Percentiles rank a stretch among this genome's conserved stretches.
Evolutionary conservation across 1,140 invertebrate species (phyloP).

Genomic region (Lasioglossum baleicum): DNA sequence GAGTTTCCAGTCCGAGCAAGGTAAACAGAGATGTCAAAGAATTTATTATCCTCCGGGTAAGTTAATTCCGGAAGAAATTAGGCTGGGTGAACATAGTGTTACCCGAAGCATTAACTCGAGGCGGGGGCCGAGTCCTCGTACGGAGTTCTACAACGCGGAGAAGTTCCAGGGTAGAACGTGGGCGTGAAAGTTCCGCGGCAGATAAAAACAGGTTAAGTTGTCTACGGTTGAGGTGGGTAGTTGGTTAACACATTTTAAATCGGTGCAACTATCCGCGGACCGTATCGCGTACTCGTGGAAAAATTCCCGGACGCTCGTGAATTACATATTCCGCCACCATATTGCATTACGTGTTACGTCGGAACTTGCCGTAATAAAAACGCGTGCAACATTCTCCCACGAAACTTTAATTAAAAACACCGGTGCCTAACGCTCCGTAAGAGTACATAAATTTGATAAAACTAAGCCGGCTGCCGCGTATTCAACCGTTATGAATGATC

Average conservation of each 20-base stretch:
- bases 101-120: not conserved
- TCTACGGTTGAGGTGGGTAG: not conserved
- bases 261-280: not conserved
- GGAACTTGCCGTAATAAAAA: not conserved
- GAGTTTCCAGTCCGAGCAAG: too few relatives aligned
- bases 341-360: not conserved
- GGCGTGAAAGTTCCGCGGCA: not conserved
- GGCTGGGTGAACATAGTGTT: not conserved
- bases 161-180: not conserved
- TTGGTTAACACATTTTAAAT: conserved; percentile 14
- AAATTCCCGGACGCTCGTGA: not conserved
- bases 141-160: not conserved
- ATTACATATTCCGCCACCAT: conserved; percentile 1
- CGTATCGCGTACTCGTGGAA: not conserved
- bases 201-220: conserved; percentile 11
- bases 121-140: not conserved
- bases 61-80: not conserved
- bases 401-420: too few relatives aligned
- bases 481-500: too few relatives aligned
- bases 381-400: not conserved
- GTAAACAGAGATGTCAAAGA: not conserved
- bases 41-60: not conserved
- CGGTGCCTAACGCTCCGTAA: too few relatives aligned
- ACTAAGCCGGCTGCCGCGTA: too few relatives aligned
- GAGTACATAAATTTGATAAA: too few relatives aligned